These are phyloP conservation scores for Cynaeus angustus DNA, from an alignment of 2,888 invertebrate species.

Conservation along the genomic window DNA sequence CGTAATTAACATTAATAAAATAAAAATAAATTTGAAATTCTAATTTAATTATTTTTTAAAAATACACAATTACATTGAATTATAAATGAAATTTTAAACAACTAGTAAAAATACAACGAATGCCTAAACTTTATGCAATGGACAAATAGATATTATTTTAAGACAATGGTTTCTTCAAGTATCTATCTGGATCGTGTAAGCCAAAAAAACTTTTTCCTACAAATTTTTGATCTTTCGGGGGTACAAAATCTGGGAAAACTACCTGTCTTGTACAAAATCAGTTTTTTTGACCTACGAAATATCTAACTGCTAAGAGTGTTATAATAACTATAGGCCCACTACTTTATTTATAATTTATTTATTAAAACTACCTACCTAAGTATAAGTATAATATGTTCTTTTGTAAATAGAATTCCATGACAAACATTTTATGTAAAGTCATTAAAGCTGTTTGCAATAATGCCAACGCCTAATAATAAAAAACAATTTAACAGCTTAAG, in stretches of 20 bases:
- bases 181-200: constrained; percentile 52
- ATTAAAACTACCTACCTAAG: constrained; percentile 68
- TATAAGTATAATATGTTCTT: constrained; percentile 59
- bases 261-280: constrained; percentile 46
- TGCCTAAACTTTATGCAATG: constrained; percentile 65
- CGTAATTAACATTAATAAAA: constrained; percentile 51
- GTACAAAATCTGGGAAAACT: constrained; percentile 21
- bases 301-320: constrained; percentile 52
- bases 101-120: constrained; percentile 66
- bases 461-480: constrained; percentile 16
- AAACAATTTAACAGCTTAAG: constrained; percentile 21
- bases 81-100: constrained; percentile 65
- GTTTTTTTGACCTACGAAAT: constrained; percentile 60
- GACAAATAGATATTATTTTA: constrained; percentile 65
- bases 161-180: constrained; percentile 45
- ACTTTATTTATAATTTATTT: constrained; percentile 66
- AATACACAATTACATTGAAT: constrained; percentile 65
- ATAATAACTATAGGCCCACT: constrained; percentile 70
- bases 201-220: constrained; percentile 57
- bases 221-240: constrained; percentile 24
- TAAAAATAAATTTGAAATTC: constrained; percentile 61
- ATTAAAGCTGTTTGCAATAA: constrained; percentile 49
- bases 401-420: constrained; percentile 50
- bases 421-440: constrained; percentile 41
- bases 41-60: constrained; percentile 64